These are phyloP conservation scores for Tricholauxania praeusta DNA, from an alignment of 2,888 invertebrate species.

Conservation along the genomic window DNA sequence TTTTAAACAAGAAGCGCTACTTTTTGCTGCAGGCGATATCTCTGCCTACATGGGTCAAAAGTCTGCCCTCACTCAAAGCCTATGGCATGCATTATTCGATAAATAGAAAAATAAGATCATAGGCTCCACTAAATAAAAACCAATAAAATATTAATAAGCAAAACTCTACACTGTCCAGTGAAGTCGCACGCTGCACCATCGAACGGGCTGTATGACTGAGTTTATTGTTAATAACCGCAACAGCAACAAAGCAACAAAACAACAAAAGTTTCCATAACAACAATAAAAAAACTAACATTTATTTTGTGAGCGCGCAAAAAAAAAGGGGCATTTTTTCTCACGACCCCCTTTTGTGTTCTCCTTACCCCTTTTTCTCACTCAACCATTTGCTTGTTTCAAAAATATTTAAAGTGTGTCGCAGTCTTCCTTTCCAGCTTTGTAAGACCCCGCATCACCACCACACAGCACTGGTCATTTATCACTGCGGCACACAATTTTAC, in stretches of 20 bases:
- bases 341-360: not conserved
- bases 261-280: not conserved
- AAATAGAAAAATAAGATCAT: too few species aligned
- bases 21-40: too few species aligned
- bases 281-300: conserved; percentile 18
- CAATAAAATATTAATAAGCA: too few species aligned
- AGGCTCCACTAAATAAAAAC: too few species aligned
- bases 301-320: not conserved
- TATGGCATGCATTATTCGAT: too few species aligned
- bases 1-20: too few species aligned
- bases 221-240: conserved; percentile 26
- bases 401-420: conserved; percentile 22
- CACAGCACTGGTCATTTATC: conserved; percentile 23
- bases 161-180: too few species aligned
- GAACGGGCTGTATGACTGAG: not conserved
- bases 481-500: conserved; percentile 25
- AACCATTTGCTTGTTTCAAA: not conserved
- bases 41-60: too few species aligned
- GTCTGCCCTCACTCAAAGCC: too few species aligned
- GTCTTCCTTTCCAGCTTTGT: not conserved
- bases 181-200: too few species aligned
- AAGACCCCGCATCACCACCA: not conserved
- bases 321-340: not conserved
- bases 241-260: conserved; percentile 14
- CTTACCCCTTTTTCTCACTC: not conserved